phyloP scores from a whole-genome alignment of 2,113 vertebrate species.

The Tretioscincus oriximinensis region DNA sequence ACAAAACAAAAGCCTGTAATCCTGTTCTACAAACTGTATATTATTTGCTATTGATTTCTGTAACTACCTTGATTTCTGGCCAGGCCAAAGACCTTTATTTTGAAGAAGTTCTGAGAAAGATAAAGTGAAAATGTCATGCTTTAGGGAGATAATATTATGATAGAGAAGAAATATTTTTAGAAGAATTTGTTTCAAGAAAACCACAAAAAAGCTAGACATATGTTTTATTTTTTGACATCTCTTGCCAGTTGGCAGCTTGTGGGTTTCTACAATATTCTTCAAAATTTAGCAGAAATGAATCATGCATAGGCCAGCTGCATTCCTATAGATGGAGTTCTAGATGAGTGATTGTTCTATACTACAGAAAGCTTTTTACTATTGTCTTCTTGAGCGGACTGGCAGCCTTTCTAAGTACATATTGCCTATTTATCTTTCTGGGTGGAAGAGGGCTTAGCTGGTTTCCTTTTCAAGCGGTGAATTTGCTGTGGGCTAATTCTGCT shows the following conservation, averaged over 20 bases:
- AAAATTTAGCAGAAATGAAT: conserved; percentile 15
- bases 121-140: background rate
- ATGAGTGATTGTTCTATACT: background rate
- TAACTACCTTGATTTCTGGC: background rate
- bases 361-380: conserved; percentile 8
- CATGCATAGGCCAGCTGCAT: background rate
- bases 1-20: background rate
- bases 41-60: conserved; percentile 15
- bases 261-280: conserved; percentile 6
- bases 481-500: background rate
- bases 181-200: background rate
- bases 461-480: background rate
- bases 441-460: background rate
- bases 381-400: background rate
- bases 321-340: background rate
- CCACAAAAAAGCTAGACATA: background rate
- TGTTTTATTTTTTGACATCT: conserved; percentile 24
- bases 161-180: background rate
- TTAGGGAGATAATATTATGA: background rate
- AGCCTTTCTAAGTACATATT: background rate
- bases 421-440: background rate
- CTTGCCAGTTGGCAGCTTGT: conserved; percentile 1
- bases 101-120: background rate
- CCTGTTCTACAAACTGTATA: background rate
- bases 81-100: fast-evolving